These are phyloP conservation scores for Syncerus caffer DNA, from an alignment of 2,797 vertebrate genomes.

Conservation along the genomic window DNA sequence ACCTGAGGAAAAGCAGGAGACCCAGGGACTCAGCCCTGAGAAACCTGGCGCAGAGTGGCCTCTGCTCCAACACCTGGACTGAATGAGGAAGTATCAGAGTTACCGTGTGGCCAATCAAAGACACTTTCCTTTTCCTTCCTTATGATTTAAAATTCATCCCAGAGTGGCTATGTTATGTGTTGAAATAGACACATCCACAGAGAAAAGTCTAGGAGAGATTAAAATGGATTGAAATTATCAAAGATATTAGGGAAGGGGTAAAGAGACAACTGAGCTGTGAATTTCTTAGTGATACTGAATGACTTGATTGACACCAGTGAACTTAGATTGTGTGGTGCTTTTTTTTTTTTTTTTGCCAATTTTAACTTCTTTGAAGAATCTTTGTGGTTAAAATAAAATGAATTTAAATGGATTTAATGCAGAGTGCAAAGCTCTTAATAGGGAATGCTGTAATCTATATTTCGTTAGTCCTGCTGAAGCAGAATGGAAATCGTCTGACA, in stretches of 20 bases:
- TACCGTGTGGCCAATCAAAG: not conserved
- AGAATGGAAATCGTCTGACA: not conserved
- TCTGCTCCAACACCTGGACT: not conserved
- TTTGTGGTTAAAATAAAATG: not conserved
- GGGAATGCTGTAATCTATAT: not conserved
- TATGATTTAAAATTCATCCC: not conserved
- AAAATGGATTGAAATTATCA: not conserved
- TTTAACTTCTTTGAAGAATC: not conserved
- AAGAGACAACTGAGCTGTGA: not conserved
- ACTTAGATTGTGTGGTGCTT: not conserved
- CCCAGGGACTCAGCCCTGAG: not conserved
- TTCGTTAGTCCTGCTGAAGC: slow-evolving; percentile 6
- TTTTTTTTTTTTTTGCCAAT: not conserved
- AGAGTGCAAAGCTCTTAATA: not conserved
- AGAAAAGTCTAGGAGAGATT: not conserved
- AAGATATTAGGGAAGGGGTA: not conserved
- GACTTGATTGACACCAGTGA: slow-evolving; percentile 10
- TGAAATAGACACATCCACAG: not conserved
- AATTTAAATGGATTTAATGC: not conserved
- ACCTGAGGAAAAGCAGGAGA: not conserved
- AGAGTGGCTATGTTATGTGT: not conserved
- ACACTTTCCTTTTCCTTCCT: not conserved
- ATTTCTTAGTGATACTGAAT: not conserved
- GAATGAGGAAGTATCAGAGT: not conserved
- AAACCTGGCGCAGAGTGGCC: not conserved